Percentiles rank a stretch among this genome's conserved stretches.
phyloP scores from a whole-genome alignment of 2,797 vertebrate species.

The Pyrocephalus nanus region DNA sequence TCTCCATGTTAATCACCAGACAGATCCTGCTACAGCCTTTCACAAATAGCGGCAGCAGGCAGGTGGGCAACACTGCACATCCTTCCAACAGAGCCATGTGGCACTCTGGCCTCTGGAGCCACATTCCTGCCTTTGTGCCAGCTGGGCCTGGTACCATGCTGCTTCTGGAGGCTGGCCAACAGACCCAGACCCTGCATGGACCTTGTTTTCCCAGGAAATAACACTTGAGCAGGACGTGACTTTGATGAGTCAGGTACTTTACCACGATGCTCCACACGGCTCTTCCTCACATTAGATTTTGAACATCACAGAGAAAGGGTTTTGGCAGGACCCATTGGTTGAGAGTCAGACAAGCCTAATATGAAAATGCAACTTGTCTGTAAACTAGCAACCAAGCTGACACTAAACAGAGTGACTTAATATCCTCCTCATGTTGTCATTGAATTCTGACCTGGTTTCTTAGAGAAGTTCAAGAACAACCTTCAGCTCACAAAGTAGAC shows the following conservation, averaged over 20 bases:
- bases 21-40: background rate
- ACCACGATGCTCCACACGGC: background rate
- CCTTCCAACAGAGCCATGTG: fast-evolving
- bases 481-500: background rate
- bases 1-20: background rate
- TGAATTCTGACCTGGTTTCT: background rate
- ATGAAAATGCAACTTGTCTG: background rate
- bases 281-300: background rate
- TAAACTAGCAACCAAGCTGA: background rate
- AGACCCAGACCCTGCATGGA: fast-evolving
- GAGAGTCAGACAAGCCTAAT: background rate
- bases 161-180: background rate
- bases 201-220: background rate
- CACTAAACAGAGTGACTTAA: background rate
- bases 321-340: background rate
- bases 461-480: background rate
- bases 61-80: background rate
- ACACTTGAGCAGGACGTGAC: background rate
- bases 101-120: background rate
- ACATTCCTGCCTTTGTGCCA: background rate
- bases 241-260: background rate
- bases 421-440: fast-evolving
- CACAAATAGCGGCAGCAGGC: background rate
- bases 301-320: background rate
- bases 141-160: background rate